Base-by-base conservation (phyloP, 2,113 vertebrate species). In the Microtus pennsylvanicus region DNA sequence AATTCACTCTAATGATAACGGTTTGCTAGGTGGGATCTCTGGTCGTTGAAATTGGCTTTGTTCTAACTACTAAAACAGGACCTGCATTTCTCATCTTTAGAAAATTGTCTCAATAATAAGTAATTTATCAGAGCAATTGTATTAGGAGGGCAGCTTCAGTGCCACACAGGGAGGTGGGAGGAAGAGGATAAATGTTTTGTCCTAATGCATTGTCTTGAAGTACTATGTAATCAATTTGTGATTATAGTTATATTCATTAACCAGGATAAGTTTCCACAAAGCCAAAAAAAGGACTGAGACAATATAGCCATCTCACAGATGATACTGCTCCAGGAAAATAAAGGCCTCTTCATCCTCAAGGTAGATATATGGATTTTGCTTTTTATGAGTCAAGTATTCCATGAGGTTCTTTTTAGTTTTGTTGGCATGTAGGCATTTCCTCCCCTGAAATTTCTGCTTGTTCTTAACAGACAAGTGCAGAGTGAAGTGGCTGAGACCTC, bases 21-120 rank as follows among this genome's bases (percentile, higher is more conserved):
- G 24, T 94, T 96, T 91, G 61, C 55, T 90, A 30, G 17, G 35
- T 97, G 78, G 94, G 35, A 67, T 58, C 88, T 81, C 90, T 76
- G 69, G 97, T 0, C 67, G 97, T 95, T 95, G 88, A 97, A 96
- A 97, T 33, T 61, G 70, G 13, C 42, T 94, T 95, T 94, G 93
- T 93, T 97, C 38, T 89, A 42, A 61, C 21, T 55, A 74, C 86
- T 63, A 94, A n/a, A 28, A 55, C 35, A 87, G 58, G 9, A 90
- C 35, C 33, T 78, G 30, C 55, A 70, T 77, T 86, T 47, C 89
- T 95, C 75, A 87, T 90, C 82, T 85, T 90, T 78, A 85, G 81
- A 93, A 87, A 87, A 4, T 2, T 50, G 77, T 78, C 12, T 7
- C 30, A 94, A 85, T 38, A 81, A 65, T 81, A 86, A 72, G 22